Conservation (phyloP, 2,888 invertebrate species). For the Miltochrista miniata region DNA sequence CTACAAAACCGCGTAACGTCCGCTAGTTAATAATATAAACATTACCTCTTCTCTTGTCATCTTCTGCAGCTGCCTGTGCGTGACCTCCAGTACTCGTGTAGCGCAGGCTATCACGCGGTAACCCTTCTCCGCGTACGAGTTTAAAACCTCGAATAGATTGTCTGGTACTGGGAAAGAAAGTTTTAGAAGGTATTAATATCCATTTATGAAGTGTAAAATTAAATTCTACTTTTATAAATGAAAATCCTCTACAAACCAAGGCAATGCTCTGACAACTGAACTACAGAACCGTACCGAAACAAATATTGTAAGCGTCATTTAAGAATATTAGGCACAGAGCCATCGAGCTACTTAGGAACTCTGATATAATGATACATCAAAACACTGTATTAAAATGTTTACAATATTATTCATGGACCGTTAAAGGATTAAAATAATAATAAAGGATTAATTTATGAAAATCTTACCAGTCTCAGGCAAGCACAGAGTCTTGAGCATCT, state of each 20-base stretch:
- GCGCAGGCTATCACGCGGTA: constrained; percentile 96
- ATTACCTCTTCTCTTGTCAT: constrained; percentile 86
- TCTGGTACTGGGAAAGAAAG: constrained; percentile 86
- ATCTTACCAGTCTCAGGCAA: constrained; percentile 85
- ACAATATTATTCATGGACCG: too few species aligned
- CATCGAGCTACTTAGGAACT: too few species aligned
- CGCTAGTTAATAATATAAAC: not conserved
- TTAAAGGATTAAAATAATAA: not conserved
- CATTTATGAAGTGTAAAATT: too few species aligned
- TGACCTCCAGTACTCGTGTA: constrained; percentile 87
- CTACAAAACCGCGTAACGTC: too few species aligned
- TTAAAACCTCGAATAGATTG: constrained; percentile 90
- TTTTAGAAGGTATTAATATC: too few species aligned
- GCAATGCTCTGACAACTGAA: too few species aligned
- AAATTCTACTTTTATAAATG: not conserved
- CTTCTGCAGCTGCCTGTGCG: constrained; percentile 89
- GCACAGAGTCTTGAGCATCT: constrained; percentile 93
- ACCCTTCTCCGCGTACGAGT: constrained; percentile 95
- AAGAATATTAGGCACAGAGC: too few species aligned
- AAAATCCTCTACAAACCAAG: too few species aligned
- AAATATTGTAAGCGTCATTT: too few species aligned
- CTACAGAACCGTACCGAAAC: too few species aligned
- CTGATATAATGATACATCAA: too few species aligned
- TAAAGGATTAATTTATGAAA: not conserved
- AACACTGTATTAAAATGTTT: too few species aligned